A percentile compares a stretch with the other conserved stretches of the same genome.
Conservation (phyloP, 1,140 invertebrate genomes). For the Parapsyche elsis region DNA sequence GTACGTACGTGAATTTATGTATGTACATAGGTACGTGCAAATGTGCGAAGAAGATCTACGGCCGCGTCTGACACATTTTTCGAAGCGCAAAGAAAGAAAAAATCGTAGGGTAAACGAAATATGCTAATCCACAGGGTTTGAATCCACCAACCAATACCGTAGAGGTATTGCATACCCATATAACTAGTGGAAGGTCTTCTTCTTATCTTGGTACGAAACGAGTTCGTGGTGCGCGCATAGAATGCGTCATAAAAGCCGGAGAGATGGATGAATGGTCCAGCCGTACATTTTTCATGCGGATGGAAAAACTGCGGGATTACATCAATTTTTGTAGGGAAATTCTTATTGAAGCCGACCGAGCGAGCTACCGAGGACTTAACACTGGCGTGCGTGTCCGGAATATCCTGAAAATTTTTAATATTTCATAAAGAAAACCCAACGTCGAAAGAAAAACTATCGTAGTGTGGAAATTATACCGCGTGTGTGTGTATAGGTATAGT, state of each 20-base stretch:
- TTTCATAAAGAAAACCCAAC: not conserved
- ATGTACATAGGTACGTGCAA: too few species aligned
- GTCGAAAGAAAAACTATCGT: not conserved
- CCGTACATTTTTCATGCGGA: not conserved
- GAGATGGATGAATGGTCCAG: conserved; percentile 37
- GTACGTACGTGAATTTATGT: too few species aligned
- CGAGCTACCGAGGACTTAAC: not conserved
- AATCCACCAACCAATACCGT: not conserved
- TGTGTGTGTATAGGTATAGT: not conserved
- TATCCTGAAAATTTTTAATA: not conserved
- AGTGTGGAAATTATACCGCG: too few species aligned
- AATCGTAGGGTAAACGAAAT: conserved; percentile 8
- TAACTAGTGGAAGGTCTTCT: not conserved
- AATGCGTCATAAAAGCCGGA: conserved; percentile 33
- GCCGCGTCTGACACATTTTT: not conserved
- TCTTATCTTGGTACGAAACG: not conserved
- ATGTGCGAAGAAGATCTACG: conserved; percentile 9
- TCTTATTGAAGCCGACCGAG: not conserved
- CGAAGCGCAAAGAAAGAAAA: not conserved
- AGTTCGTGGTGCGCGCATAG: conserved; percentile 10
- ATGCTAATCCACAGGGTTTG: conserved; percentile 34
- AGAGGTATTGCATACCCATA: too few species aligned
- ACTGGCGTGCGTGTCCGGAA: too few species aligned
- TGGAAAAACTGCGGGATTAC: not conserved
- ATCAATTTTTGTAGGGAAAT: conserved; percentile 4